Percentiles rank a stretch among this genome's conserved stretches.
phyloP scores from a whole-genome alignment of 2,888 invertebrate genomes.

The Carterocephalus palaemon region DNA sequence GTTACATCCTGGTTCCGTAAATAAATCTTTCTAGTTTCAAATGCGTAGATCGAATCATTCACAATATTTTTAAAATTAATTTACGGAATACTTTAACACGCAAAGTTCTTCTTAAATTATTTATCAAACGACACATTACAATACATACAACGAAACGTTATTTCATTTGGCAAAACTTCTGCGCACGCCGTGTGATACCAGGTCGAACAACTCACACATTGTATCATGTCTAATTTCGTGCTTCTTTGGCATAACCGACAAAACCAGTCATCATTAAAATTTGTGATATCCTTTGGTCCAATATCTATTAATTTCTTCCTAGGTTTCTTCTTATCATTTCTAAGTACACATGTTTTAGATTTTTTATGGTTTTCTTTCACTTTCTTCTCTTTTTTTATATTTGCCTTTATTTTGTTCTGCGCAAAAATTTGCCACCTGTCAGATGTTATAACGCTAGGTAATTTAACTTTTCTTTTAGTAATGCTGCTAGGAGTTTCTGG shows the following conservation, averaged over 20 bases:
- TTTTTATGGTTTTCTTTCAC: neutral
- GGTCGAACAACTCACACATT: slow-evolving; percentile 18
- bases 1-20: too few relatives aligned
- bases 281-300: slow-evolving; percentile 1
- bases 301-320: slow-evolving; percentile 3
- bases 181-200: slow-evolving; percentile 21
- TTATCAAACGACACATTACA: slow-evolving; percentile 4
- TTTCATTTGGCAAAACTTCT: slow-evolving; percentile 12
- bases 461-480: slow-evolving; percentile 12
- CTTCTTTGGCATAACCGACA: slow-evolving; percentile 17
- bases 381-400: slow-evolving; percentile 1
- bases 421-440: slow-evolving; percentile 2
- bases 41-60: too few relatives aligned
- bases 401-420: slow-evolving; percentile 5
- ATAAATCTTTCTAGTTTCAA: too few relatives aligned
- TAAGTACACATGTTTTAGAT: neutral
- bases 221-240: slow-evolving; percentile 16
- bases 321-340: slow-evolving; percentile 1
- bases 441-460: slow-evolving; percentile 6
- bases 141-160: slow-evolving; percentile 5
- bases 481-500: slow-evolving; percentile 13
- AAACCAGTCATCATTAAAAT: slow-evolving; percentile 18
- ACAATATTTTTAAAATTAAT: too few relatives aligned
- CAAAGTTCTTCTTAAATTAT: too few relatives aligned
- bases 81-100: too few relatives aligned